Conservation (phyloP, 2,888 invertebrate genomes). For the Chorisops tibialis region DNA sequence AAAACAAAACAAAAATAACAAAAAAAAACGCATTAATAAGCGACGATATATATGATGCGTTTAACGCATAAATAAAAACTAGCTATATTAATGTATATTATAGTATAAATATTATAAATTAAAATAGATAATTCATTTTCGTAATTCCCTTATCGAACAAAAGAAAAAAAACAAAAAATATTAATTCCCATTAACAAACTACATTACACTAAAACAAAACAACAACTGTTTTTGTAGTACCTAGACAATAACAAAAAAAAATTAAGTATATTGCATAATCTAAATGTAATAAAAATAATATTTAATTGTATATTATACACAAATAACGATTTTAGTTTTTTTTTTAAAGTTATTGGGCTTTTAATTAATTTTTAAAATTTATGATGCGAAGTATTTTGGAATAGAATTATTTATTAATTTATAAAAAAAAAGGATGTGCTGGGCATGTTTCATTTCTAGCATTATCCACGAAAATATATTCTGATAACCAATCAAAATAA, state of each 20-base stretch:
- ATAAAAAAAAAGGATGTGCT: background rate
- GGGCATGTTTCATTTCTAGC: background rate
- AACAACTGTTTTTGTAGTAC: conserved; percentile 15
- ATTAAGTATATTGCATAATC: background rate
- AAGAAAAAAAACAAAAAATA: background rate
- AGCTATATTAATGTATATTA: background rate
- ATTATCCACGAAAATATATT: background rate
- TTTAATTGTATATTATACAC: too few species aligned
- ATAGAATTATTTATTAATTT: background rate
- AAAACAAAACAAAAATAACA: background rate
- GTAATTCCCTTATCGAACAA: background rate
- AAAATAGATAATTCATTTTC: background rate
- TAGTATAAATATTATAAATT: too few species aligned
- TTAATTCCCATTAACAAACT: conserved; percentile 11
- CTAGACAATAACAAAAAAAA: conserved; percentile 24
- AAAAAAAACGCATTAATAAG: too few species aligned
- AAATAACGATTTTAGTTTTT: too few species aligned
- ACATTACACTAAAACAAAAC: conserved; percentile 16
- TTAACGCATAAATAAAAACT: too few species aligned
- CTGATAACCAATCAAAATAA: too few species aligned
- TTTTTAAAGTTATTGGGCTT: too few species aligned
- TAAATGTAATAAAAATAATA: too few species aligned
- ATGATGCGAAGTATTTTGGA: too few species aligned
- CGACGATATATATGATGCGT: too few species aligned
- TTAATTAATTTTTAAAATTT: too few species aligned